Base-by-base conservation (phyloP, 2,888 invertebrate species). In the Drosophila melanosoma region DNA sequence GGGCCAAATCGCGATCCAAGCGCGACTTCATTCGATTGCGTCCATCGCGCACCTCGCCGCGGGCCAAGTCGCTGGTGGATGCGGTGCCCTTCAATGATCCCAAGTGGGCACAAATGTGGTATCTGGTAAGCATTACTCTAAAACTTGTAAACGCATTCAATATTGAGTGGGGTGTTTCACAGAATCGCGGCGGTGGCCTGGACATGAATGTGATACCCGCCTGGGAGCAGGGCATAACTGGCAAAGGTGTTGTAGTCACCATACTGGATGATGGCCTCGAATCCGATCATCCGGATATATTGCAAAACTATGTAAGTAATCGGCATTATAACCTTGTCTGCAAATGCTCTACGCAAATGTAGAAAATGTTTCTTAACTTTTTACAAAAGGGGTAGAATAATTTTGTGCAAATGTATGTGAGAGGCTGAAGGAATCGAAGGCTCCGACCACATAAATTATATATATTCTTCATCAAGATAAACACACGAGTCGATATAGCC, bases 151-250 rank as follows among this genome's bases (percentile, higher is more conserved):
- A 11, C 4, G 17, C 17, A 12, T 3, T 26, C 10, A 29, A 7
- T 20, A n/a, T 29, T 35, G n/a, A 69, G 11, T 0, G 0, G 3
- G 1, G 0, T 57, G 2, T 10, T 7, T 80, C 91, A 2, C 93
- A 97, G 97, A 97, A 97, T 93, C 96, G 98, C 64, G 98, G 98
- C n/a, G 95, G 96, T 74, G 98, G 97, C 15, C 93, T 98, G 75
- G 98, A 98, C 91, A 99, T 99, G 99, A 98, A 99, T 93, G 99
- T 99, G 76, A 96, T 97, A 90, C 97, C 97, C 65, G 99, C 98
- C 42, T 99, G 99, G 99, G 95, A 96, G 91, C 96, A 97, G 93
- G 99, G 98, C 58, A 96, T 97, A 90, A 99, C 99, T 1, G 99
- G 99, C 40, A 96, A 96, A 89, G 98, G 98, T 40, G 97, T 99